Evolutionary conservation across 1,140 invertebrate genomes (phyloP), one percentile per base, ranked within the genome.

Genomic region (Caenorhabditis brenneri): DNA sequence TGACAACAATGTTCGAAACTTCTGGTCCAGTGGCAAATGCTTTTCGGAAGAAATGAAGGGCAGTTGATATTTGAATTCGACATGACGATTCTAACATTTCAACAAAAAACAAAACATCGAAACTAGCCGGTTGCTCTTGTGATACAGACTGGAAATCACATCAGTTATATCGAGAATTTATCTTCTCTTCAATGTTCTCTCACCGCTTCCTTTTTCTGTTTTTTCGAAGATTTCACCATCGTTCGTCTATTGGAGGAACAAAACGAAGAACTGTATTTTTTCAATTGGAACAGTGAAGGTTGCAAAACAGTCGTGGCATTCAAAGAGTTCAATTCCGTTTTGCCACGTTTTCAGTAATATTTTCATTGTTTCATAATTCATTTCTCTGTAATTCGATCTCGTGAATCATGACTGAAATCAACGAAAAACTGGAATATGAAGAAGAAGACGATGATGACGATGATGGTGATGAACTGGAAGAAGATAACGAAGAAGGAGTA

Each of bases 31-130:
- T 74, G 7, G 65, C 65, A 42, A 74, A 74, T 12, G 65, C 36
- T 42, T 74, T 74, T 24, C 65, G 65, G 9, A 74, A 74, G 29
- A 74, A 74, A 24, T 74, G 36, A 7, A 74, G 65, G 46, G 65
- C 65, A 24, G 65, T 74, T 16, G 65, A 74, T 12, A 74, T 4
- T 24, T 74, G 65, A 74, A 74, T 74, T 12, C 65, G 65, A 46
- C 65, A 74, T 12, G 65, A 74, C 6, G 65, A 74, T 74, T 74
- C 65, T 12, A 74, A 22, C 65, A 74, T 74, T 27, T 19, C 19
- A 46, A 74, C 36, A n/a, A 74, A 42, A 10, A 74, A 16, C 3
- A 31, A 65, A 19, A n/a, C 7, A 31, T 74, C 36, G 7, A 74
- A 24, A 15, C 5, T 22, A 12, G n/a, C 0, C 12, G 65, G 27